Conservation (phyloP, 1,140 invertebrate genomes). For the Chymomyza costata region DNA sequence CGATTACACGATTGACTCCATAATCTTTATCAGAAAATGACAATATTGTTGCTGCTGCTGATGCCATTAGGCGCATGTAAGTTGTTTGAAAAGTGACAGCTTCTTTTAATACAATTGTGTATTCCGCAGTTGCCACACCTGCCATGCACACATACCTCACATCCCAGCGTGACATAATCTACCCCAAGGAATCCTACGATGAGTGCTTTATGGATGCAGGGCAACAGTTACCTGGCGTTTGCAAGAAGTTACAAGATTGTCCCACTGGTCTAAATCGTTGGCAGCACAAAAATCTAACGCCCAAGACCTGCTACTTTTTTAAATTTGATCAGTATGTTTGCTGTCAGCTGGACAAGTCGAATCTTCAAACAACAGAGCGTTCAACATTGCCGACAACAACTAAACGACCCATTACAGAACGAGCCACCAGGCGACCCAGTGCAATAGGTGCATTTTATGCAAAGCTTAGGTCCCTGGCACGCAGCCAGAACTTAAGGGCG, state of each 20-base stretch:
- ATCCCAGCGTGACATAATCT: conserved; percentile 19
- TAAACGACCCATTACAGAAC: background rate
- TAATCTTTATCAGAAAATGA: no score
- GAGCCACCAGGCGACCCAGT: conserved; percentile 2
- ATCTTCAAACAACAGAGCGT: no score
- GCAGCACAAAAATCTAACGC: conserved; percentile 18
- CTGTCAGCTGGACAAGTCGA: conserved; percentile 10
- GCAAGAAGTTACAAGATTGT: conserved; percentile 17
- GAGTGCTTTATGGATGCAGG: conserved; percentile 24
- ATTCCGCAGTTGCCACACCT: background rate
- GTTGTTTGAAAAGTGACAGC: no score
- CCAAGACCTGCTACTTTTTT: conserved; percentile 29
- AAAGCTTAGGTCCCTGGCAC: no score
- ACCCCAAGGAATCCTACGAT: conserved; percentile 15
- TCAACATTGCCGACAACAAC: background rate
- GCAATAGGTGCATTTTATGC: conserved; percentile 12
- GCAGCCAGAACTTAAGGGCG: no score
- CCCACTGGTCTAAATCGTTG: conserved; percentile 12
- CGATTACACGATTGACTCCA: no score
- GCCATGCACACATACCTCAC: conserved; percentile 6
- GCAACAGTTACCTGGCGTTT: conserved; percentile 1
- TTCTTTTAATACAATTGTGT: background rate
- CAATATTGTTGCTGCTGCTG: no score
- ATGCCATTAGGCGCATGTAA: no score
- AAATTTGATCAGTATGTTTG: conserved; percentile 31